These are phyloP conservation scores for Asbolus verrucosus DNA, from an alignment of 1,140 invertebrate species.

Conservation along the genomic window DNA sequence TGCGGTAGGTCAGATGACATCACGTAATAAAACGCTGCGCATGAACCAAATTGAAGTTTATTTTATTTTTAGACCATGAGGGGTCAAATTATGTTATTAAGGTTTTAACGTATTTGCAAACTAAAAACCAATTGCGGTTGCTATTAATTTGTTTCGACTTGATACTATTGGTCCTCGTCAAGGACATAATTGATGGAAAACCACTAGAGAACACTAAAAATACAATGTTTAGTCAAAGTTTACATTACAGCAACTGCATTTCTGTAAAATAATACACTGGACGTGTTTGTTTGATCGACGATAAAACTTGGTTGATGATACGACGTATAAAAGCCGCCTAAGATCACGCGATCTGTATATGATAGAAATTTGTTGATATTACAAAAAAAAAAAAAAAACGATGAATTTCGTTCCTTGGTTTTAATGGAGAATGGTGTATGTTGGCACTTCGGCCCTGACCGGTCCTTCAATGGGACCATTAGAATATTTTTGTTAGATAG, in stretches of 20 bases:
- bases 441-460: too few relatives aligned
- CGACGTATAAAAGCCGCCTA: too few relatives aligned
- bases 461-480: too few relatives aligned
- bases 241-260: conserved; percentile 22
- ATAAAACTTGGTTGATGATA: background rate
- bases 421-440: too few relatives aligned
- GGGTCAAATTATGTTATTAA: conserved; percentile 1
- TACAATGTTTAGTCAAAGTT: background rate
- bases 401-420: too few relatives aligned
- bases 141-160: too few relatives aligned
- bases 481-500: too few relatives aligned
- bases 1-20: conserved; percentile 35
- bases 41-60: conserved; percentile 12
- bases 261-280: background rate
- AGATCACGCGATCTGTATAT: too few relatives aligned
- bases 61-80: conserved; percentile 18
- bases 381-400: too few relatives aligned
- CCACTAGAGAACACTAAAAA: conserved; percentile 20
- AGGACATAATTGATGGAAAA: conserved; percentile 14
- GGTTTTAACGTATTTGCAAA: background rate
- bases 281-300: conserved; percentile 8
- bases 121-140: background rate
- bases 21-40: conserved; percentile 26
- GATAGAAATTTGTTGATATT: too few relatives aligned
- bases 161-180: background rate